A percentile compares a stretch with the other conserved stretches of the same genome.
phyloP scores from a whole-genome alignment of 1,140 invertebrate genomes.

The Armadillidium nasatum region DNA sequence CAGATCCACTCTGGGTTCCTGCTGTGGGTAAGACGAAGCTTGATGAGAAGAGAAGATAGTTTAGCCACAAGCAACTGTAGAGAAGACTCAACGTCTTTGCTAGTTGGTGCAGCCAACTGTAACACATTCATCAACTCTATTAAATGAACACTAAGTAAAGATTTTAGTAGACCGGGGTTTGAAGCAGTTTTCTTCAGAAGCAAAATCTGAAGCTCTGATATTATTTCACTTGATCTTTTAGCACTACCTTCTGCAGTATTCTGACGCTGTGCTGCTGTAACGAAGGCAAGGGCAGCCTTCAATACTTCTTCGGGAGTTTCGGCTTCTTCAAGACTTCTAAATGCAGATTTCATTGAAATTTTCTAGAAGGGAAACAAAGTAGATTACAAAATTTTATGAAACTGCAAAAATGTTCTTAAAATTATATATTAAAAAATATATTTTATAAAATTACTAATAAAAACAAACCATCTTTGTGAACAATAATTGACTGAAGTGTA shows the following conservation, averaged over 20 bases:
- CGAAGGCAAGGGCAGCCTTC: slow-evolving; percentile 31
- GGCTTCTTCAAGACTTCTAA: slow-evolving; percentile 31
- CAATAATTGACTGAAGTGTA: no score
- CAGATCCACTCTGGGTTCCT: no score
- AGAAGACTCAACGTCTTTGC: slow-evolving; percentile 26
- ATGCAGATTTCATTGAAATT: slow-evolving; percentile 12
- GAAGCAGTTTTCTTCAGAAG: slow-evolving; percentile 36
- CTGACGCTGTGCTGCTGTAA: slow-evolving; percentile 22
- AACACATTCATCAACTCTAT: slow-evolving; percentile 32
- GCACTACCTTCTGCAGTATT: slow-evolving; percentile 13
- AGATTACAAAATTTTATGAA: no score
- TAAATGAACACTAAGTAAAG: slow-evolving; percentile 32
- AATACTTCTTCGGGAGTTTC: slow-evolving; percentile 33
- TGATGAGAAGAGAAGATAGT: slow-evolving; percentile 27
- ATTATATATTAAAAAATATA: no score
- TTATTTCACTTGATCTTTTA: slow-evolving; percentile 16
- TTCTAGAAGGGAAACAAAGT: no score
- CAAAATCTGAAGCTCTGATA: slow-evolving; percentile 31
- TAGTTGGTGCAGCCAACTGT: slow-evolving; percentile 27
- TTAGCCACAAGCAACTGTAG: slow-evolving; percentile 27
- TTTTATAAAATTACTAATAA: no score
- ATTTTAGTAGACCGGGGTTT: slow-evolving; percentile 29
- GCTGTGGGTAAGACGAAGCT: not conserved
- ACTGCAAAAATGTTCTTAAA: no score
- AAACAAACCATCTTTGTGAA: no score